Evolutionary conservation across 2,113 vertebrate species (phyloP), one percentile per base, ranked within the genome.

Genomic region (Oreocharis arfaki): DNA sequence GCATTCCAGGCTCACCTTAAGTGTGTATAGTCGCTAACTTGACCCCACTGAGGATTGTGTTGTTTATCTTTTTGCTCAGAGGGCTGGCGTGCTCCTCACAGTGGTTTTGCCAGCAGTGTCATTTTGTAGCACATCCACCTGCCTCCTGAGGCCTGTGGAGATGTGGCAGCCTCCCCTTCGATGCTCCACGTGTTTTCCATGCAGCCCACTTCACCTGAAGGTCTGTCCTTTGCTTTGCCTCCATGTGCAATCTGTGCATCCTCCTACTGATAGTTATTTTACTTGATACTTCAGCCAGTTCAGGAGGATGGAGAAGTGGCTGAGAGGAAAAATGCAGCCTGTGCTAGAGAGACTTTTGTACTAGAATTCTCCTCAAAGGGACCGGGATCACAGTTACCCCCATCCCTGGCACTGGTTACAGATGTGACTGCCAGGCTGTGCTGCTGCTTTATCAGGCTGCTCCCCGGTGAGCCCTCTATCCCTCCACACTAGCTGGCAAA

Each of bases 51-150:
- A 91, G 56, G 44, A 56, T 1, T 55, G 30, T 42, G 67, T 47
- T 84, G n/a, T 13, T 91, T 73, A 13, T 27, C 28, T 74, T 70
- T 30, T 49, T 39, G 21, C 39, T 59, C 44, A 75, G 33, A 74
- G 33, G 16, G 10, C 33, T 78, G 20, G 18, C 0, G 0, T 41
- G n/a, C 23, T 37, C 23, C 10, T 32, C 39, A 42, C 0, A 1
- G 32, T 13, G 19, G 13, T 69, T 73, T 76, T 77, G 27, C 50
- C 76, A 76, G 46, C 30, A 44, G 27, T 53, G 28, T 28, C n/a
- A 23, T 41, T 59, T 49, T 46, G 53, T 5, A 61, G 50, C 35
- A 64, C 10, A 32, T 39, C 63, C 37, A 67, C 22, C 82, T 56
- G 33, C 56, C 37, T 63, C 41, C 49, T 7, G 27, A 67, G 17